Percentiles rank a stretch among this genome's conserved stretches.
phyloP scores from a whole-genome alignment of 1,140 invertebrate genomes.

The Bombyx mori region DNA sequence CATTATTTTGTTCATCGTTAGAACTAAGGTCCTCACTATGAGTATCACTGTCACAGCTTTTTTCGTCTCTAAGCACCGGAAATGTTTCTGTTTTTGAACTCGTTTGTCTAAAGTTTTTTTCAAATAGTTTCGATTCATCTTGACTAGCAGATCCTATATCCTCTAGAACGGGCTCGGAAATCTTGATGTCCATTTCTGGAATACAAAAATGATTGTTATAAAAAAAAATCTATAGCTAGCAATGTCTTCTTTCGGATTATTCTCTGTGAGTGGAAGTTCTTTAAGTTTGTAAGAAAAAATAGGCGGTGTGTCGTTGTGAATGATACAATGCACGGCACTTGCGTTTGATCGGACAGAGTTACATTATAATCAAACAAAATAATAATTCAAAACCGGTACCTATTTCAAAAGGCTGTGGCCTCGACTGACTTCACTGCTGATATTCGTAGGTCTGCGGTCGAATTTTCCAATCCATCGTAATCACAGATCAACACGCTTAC shows the following conservation, averaged over 20 bases:
- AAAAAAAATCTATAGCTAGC: no score
- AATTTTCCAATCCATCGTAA: slow-evolving; percentile 55
- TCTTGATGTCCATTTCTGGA: no score
- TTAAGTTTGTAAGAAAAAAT: no score
- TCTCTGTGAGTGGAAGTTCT: no score
- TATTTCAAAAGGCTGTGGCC: slow-evolving; percentile 60
- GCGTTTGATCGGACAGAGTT: slow-evolving; percentile 23
- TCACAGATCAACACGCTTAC: slow-evolving; percentile 15
- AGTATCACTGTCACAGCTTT: slow-evolving; percentile 52
- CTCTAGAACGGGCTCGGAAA: background rate
- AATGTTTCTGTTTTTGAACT: slow-evolving; percentile 28
- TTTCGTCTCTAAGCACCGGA: slow-evolving; percentile 45
- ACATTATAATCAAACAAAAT: slow-evolving; percentile 64
- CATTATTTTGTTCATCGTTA: slow-evolving; percentile 55
- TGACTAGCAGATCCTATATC: slow-evolving; percentile 15
- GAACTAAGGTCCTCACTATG: slow-evolving; percentile 55
- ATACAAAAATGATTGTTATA: no score
- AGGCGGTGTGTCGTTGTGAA: no score
- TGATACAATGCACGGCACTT: slow-evolving; percentile 26
- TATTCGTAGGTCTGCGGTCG: slow-evolving; percentile 35
- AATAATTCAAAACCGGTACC: slow-evolving; percentile 69
- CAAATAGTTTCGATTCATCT: background rate
- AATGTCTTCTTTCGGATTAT: no score
- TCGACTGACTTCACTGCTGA: slow-evolving; percentile 54
- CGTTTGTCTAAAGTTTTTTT: slow-evolving; percentile 21